Evolutionary conservation across 1,140 invertebrate genomes (phyloP).

Genomic region (Scylla paramamosain): DNA sequence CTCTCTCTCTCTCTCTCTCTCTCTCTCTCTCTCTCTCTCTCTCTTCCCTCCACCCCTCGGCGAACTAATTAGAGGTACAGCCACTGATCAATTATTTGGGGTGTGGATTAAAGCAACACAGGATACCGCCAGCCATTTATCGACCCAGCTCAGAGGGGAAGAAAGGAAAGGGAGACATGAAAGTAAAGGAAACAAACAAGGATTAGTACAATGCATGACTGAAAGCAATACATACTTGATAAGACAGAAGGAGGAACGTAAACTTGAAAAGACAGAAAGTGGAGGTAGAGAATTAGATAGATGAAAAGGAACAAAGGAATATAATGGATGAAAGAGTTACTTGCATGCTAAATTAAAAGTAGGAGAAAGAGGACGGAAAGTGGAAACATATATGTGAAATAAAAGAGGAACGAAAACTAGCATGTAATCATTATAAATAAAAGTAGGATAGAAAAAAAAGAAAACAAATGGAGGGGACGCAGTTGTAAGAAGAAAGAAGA

Average conservation of each 20-base stretch:
- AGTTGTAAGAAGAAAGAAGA: too few species aligned
- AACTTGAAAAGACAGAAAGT: neutral
- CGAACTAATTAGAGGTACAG: constrained; percentile 59
- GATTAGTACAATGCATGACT: neutral
- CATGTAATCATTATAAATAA: too few species aligned
- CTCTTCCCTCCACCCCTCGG: neutral
- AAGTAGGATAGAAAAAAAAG: too few species aligned
- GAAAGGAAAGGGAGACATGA: neutral
- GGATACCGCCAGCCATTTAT: neutral
- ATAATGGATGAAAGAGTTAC: too few species aligned
- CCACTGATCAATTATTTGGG: constrained; percentile 62
- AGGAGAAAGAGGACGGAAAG: too few species aligned
- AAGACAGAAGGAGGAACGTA: neutral
- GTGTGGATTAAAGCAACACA: constrained; percentile 63
- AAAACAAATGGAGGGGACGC: too few species aligned
- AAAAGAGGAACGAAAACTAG: too few species aligned
- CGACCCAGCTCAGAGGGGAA: neutral
- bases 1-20: neutral
- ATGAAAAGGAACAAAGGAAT: too few species aligned
- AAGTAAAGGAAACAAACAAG: too few species aligned
- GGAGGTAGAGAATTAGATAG: too few species aligned
- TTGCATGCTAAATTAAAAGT: too few species aligned
- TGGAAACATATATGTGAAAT: too few species aligned
- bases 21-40: neutral
- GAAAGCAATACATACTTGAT: neutral